Evolutionary conservation across 2,888 invertebrate genomes (phyloP).

Genomic region (Leptarthrus brevirostris): DNA sequence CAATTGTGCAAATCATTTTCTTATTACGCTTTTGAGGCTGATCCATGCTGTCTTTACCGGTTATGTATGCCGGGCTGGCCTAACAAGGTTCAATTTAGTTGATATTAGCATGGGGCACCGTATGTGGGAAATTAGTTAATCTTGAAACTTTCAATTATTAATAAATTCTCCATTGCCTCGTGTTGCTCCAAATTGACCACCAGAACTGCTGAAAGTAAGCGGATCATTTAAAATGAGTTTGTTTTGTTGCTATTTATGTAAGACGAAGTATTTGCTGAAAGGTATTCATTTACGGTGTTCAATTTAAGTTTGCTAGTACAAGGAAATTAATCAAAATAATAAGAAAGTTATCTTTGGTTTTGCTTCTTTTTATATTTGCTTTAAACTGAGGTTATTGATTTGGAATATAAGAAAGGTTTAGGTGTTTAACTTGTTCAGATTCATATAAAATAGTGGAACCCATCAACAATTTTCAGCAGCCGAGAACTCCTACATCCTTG

Average conservation of each 20-base stretch:
- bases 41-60: constrained; percentile 1
- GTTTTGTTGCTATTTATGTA: neutral
- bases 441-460: no score
- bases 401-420: no score
- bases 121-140: constrained; percentile 37
- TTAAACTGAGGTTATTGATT: no score
- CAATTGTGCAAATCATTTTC: constrained; percentile 46
- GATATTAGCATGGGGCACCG: constrained; percentile 9
- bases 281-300: no score
- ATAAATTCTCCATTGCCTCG: constrained; percentile 27
- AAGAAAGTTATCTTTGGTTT: no score
- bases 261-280: no score
- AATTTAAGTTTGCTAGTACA: no score
- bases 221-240: neutral
- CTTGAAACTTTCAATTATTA: constrained; percentile 42
- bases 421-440: no score
- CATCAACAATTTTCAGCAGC: no score
- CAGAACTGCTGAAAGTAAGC: neutral
- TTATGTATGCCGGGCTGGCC: neutral
- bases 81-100: constrained; percentile 27
- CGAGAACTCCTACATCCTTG: no score
- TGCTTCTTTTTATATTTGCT: no score
- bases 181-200: neutral
- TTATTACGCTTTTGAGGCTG: constrained; percentile 11
- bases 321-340: no score